Conservation (phyloP, 2,888 invertebrate species). For the Danaus chrysippus region DNA sequence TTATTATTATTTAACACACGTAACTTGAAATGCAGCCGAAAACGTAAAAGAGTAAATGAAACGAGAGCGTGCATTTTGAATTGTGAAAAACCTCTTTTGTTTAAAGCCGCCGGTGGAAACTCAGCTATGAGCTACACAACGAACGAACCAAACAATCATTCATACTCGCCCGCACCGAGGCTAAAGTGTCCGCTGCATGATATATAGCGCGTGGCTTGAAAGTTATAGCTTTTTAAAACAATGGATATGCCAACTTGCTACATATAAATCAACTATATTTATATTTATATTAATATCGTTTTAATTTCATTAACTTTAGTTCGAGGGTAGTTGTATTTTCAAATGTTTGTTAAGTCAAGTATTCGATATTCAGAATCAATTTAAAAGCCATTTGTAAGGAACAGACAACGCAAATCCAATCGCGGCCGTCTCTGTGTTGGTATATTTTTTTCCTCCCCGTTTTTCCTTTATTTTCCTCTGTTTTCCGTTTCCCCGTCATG, state of each 20-base stretch:
- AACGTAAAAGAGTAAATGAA: conserved; percentile 77
- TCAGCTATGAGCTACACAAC: conserved; percentile 70
- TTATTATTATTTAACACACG: conserved; percentile 66
- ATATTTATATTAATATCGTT: no score
- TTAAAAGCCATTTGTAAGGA: conserved; percentile 74
- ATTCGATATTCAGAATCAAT: conserved; percentile 72
- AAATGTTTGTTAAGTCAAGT: conserved; percentile 55
- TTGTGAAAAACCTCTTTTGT: conserved; percentile 76
- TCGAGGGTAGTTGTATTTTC: conserved; percentile 23
- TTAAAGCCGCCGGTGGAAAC: conserved; percentile 63
- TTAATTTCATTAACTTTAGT: no score
- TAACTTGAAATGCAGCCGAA: conserved; percentile 73
- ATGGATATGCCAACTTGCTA: conserved; percentile 56
- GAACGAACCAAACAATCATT: conserved; percentile 77
- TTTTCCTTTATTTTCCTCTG: conserved; percentile 52
- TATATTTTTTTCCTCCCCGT: conserved; percentile 54
- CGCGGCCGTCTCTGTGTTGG: conserved; percentile 40
- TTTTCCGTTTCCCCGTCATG: conserved; percentile 68
- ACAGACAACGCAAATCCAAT: conserved; percentile 77
- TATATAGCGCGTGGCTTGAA: conserved; percentile 76
- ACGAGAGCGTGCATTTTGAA: conserved; percentile 76
- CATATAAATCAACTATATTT: conserved; percentile 39
- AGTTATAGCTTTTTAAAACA: conserved; percentile 77
- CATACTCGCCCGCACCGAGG: conserved; percentile 78
- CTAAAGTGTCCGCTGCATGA: conserved; percentile 77